These are phyloP conservation scores for Rhaphigaster nebulosa DNA, from an alignment of 2,888 invertebrate species.

Conservation along the genomic window DNA sequence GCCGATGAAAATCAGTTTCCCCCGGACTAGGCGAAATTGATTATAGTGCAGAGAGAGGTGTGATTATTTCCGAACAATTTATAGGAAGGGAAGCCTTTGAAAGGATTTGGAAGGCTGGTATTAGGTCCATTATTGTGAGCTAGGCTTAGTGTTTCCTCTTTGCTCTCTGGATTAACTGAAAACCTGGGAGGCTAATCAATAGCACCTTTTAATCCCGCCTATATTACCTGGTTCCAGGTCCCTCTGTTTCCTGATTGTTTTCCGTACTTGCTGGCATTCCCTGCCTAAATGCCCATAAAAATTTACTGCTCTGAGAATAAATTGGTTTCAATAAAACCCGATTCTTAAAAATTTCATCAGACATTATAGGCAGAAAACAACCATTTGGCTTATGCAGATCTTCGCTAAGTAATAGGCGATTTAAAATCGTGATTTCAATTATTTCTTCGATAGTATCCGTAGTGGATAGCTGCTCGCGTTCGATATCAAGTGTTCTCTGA, in stretches of 20 bases:
- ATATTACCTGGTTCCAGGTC: neutral
- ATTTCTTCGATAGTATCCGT: too few relatives aligned
- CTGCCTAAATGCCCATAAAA: neutral
- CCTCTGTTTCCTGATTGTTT: neutral
- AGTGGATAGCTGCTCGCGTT: too few relatives aligned
- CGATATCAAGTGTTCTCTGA: too few relatives aligned
- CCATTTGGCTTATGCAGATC: too few relatives aligned
- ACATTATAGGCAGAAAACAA: too few relatives aligned
- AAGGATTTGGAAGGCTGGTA: conserved; percentile 45
- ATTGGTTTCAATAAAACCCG: neutral
- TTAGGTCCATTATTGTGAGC: conserved; percentile 33
- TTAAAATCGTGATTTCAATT: too few relatives aligned
- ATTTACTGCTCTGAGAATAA: neutral
- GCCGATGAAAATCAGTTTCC: neutral
- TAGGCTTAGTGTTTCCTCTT: conserved; percentile 48
- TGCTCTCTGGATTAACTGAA: conserved; percentile 40
- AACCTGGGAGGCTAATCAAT: conserved; percentile 27
- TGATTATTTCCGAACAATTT: conserved; percentile 48
- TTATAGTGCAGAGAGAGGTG: conserved; percentile 38
- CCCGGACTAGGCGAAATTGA: conserved; percentile 4
- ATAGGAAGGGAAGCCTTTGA: conserved; percentile 19
- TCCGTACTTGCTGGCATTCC: neutral
- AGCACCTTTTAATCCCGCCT: conserved; percentile 16
- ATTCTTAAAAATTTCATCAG: neutral
- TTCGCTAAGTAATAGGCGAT: too few relatives aligned